Evolutionary conservation across 2,797 vertebrate genomes (phyloP).

Genomic region (Austrolebias charrua): DNA sequence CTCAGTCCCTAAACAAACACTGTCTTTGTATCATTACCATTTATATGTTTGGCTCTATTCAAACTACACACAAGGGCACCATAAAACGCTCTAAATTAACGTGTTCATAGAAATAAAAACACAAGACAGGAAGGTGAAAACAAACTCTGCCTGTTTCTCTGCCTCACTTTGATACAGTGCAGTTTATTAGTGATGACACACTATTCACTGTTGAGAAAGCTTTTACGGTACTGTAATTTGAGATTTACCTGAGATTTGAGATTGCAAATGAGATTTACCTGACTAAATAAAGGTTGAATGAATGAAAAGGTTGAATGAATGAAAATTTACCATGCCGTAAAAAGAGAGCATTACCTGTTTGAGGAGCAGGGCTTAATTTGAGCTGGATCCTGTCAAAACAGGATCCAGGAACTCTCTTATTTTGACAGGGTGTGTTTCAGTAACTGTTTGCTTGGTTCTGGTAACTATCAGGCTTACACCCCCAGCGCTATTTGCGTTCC

Average conservation of each 20-base stretch:
- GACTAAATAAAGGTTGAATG: too few relatives aligned
- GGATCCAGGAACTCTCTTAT: too few relatives aligned
- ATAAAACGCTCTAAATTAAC: constrained; percentile 36
- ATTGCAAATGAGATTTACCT: too few relatives aligned
- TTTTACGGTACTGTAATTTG: constrained; percentile 20
- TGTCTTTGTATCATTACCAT: constrained; percentile 37
- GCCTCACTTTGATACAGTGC: constrained; percentile 15
- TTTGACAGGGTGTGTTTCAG: too few relatives aligned
- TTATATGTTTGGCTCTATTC: constrained; percentile 28
- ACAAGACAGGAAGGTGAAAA: constrained; percentile 25
- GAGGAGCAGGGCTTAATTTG: constrained; percentile 2
- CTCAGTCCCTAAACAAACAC: constrained; percentile 55
- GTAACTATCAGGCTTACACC: too few relatives aligned
- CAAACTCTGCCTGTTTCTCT: constrained; percentile 1
- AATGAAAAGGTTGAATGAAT: too few relatives aligned
- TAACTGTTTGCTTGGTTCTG: too few relatives aligned
- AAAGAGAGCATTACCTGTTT: constrained; percentile 12
- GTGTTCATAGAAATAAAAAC: constrained; percentile 29
- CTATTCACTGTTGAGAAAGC: constrained; percentile 31
- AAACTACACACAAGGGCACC: constrained; percentile 31
- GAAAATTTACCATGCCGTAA: constrained; percentile 29
- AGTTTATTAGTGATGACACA: constrained; percentile 35
- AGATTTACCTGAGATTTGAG: too few relatives aligned
- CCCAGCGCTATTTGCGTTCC: too few relatives aligned
- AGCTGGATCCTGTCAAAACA: too few relatives aligned